A percentile compares a stretch with the other conserved stretches of the same genome.
phyloP scores from a whole-genome alignment of 2,113 vertebrate genomes.

The Ailuropoda melanoleuca region DNA sequence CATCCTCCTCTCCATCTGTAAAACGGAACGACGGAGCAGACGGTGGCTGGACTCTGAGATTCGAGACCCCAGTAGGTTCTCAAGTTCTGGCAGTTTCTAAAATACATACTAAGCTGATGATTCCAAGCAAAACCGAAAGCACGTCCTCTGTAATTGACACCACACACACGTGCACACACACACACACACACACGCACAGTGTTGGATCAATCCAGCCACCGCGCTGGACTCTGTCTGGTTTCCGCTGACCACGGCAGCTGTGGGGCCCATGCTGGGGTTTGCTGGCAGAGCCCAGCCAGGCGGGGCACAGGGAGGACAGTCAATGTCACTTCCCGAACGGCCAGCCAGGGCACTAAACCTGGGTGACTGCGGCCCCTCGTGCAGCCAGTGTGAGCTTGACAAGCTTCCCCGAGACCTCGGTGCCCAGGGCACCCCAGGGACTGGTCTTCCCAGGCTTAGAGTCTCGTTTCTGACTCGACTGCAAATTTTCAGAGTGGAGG shows the following conservation, averaged over 20 bases:
- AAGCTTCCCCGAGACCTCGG: background rate
- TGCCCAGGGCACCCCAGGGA: background rate
- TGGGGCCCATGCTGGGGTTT: background rate
- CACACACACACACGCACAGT: no score
- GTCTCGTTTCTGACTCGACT: background rate
- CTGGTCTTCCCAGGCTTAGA: background rate
- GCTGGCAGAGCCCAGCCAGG: background rate
- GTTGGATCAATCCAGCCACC: background rate
- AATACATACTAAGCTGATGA: background rate
- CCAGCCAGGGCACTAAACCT: background rate
- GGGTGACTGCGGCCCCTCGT: accelerated
- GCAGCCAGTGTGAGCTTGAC: background rate
- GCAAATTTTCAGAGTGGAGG: background rate
- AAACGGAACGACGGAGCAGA: no score
- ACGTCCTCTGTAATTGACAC: background rate
- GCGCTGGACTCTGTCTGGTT: background rate
- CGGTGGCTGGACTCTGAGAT: background rate
- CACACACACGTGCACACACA: background rate
- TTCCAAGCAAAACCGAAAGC: background rate
- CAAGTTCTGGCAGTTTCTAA: background rate
- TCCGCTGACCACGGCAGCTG: background rate
- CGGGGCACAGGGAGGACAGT: background rate
- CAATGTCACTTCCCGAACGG: accelerated
- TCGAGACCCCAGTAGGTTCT: background rate
- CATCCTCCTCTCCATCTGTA: background rate